Evolutionary conservation across 2,113 vertebrate genomes (phyloP).

Genomic region (Charadrius vociferus): DNA sequence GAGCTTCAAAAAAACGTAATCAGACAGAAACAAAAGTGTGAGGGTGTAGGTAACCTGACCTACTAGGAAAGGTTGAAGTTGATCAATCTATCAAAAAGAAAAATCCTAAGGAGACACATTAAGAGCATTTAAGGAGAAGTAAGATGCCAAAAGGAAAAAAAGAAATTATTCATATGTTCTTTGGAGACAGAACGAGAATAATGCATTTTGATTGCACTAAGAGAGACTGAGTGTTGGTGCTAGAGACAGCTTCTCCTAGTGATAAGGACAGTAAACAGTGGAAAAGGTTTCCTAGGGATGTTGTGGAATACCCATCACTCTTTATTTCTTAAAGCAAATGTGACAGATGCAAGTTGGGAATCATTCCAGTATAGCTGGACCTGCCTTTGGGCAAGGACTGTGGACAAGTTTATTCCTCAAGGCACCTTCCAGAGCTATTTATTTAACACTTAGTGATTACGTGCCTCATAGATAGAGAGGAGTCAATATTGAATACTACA

Average conservation of each 20-base stretch:
- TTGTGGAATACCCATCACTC: slow-evolving; percentile 2
- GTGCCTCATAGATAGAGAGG: background rate
- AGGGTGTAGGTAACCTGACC: background rate
- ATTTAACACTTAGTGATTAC: background rate
- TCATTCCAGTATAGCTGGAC: background rate
- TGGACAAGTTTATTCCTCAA: background rate
- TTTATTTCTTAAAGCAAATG: slow-evolving; percentile 1
- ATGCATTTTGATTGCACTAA: background rate
- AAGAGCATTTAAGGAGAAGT: background rate
- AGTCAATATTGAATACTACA: background rate
- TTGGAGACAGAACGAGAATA: background rate
- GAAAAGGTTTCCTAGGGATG: slow-evolving; percentile 1
- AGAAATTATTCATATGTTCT: background rate
- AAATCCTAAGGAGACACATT: background rate
- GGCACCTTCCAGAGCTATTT: background rate
- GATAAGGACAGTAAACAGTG: background rate
- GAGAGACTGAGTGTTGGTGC: background rate
- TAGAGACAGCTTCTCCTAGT: background rate
- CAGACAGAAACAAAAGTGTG: background rate
- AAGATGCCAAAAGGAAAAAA: background rate
- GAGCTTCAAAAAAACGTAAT: background rate
- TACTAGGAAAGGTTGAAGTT: background rate
- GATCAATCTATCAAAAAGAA: no score
- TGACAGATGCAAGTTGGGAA: slow-evolving; percentile 8
- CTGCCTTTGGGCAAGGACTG: slow-evolving; percentile 4